Evolutionary conservation across 2,888 invertebrate species (phyloP).

Genomic region (Neuroscelio doddi): DNA sequence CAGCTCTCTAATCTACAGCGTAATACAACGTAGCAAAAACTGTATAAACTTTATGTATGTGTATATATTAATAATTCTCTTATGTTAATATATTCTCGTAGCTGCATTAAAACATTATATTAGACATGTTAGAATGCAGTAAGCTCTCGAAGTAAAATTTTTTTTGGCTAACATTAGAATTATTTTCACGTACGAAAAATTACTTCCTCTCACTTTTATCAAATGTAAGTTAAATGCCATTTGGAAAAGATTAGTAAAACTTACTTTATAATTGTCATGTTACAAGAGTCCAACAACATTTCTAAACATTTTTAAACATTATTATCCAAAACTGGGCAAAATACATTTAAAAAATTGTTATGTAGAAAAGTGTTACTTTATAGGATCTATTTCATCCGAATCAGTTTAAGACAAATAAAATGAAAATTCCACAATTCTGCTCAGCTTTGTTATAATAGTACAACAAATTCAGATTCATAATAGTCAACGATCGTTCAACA

Average conservation of each 20-base stretch:
- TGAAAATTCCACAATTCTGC: too few relatives aligned
- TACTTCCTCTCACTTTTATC: neutral
- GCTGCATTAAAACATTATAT: neutral
- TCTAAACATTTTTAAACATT: too few relatives aligned
- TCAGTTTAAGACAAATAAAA: too few relatives aligned
- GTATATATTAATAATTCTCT: constrained; percentile 40
- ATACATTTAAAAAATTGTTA: neutral
- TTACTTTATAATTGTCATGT: neutral
- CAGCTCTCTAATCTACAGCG: constrained; percentile 28
- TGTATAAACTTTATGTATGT: constrained; percentile 20
- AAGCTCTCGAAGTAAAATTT: too few relatives aligned
- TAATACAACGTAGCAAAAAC: constrained; percentile 37
- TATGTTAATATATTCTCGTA: constrained; percentile 6
- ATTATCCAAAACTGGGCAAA: neutral
- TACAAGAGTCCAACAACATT: too few relatives aligned
- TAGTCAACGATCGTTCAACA: too few relatives aligned
- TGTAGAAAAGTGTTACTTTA: too few relatives aligned
- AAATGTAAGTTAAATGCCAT: neutral
- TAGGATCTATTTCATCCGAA: too few relatives aligned
- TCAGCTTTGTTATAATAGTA: too few relatives aligned
- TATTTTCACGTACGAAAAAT: neutral
- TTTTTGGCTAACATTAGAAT: too few relatives aligned
- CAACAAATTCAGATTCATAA: too few relatives aligned
- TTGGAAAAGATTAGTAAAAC: neutral
- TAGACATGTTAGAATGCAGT: too few relatives aligned